Evolutionary conservation across 2,888 invertebrate genomes (phyloP), one percentile per base, ranked within the genome.

Genomic region (Melanostoma mellinum): DNA sequence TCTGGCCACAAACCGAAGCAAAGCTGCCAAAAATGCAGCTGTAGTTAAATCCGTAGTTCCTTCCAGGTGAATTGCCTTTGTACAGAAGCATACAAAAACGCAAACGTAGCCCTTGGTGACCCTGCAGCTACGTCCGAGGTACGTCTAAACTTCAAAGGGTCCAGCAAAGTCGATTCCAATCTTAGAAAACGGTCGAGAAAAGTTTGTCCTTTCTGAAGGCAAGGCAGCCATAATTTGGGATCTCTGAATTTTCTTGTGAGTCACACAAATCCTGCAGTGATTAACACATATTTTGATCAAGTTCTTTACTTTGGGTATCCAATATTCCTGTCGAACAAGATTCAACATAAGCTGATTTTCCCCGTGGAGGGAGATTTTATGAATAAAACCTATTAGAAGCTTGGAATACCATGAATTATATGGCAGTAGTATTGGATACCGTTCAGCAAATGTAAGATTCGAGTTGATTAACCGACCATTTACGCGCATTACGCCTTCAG

Each of bases 131-230:
- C 71, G 52, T 2, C 71, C n/a, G 3, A 10, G 6, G 0, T 56
- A 71, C 0, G 73, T 50, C 50, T 85, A 81, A 0, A 84, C 52
- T 4, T 50, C 42, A 32, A 85, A 82, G 1, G 77, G 81, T 3
- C 85, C 79, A 5, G 79, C 79, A 36, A 82, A 85, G 6, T 82
- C 82, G 0, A 82, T 35, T 10, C 82, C 76, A 1, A 63, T 74
- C 6, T 52, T 50, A 0, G 85, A 58, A 30, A 79, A 82, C 1
- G 84, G 75, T 30, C 65, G 30, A 4, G 73, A 76, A 5, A 69
- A 75, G 1, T 38, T 42, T 2, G 46, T 53, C 35, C 75, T 56
- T 36, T 85, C 85, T 10, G 67, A 50, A 3, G 79, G 74, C 6
- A 85, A 63, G 0, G 67, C 68, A 5, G 67, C 77, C 80, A 80